Evolutionary conservation across 2,888 invertebrate genomes (phyloP), one percentile per base, ranked within the genome.

Genomic region (Euspilapteryx auroguttella): DNA sequence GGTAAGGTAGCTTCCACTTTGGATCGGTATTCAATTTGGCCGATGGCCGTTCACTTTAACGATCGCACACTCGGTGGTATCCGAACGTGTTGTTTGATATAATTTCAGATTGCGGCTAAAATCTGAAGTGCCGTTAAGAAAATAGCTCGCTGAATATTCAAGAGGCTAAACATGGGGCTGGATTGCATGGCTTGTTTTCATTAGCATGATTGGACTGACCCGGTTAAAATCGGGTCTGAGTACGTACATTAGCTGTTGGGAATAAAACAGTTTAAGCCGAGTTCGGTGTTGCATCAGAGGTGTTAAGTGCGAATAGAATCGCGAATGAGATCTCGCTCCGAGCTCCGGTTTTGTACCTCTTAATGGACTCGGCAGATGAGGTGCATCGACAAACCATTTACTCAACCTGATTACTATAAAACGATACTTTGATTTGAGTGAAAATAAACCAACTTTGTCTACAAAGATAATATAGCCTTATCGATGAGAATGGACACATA

Each of bases 191-290:
- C 55, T 57, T 62, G 66, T 68, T 69, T 68, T 68, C 68, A 73
- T 68, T 73, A 68, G 54, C 61, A 63, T 68, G 66, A 71, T 73
- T 68, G 68, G 59, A 44, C 53, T 62, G 69, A 64, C 66, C 68
- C 53, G 53, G 51, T 64, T 64, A 51, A 49, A 57, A 49, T 46
- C 44, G 45, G 12, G 11, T 3, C 12, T 13, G 3, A 8, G 12
- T 24, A 7, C 24, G 12, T 12, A 12, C 8, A n/a, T n/a, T 24
- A 11, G 24, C 11, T 8, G 11, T 8, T 8, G 12, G 12, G 11
- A 11, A 22, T 10, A 9, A 22, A 6, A 22, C 11, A 24, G 27
- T 27, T 15, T 12, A n/a, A 17, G 9, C 24, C 20, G 27, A n/a
- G 7, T 8, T 17, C 14, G 7, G n/a, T n/a, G n/a, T n/a, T n/a